Evolutionary conservation across 1,140 invertebrate genomes (phyloP).

Genomic region (Whitmania pigra): DNA sequence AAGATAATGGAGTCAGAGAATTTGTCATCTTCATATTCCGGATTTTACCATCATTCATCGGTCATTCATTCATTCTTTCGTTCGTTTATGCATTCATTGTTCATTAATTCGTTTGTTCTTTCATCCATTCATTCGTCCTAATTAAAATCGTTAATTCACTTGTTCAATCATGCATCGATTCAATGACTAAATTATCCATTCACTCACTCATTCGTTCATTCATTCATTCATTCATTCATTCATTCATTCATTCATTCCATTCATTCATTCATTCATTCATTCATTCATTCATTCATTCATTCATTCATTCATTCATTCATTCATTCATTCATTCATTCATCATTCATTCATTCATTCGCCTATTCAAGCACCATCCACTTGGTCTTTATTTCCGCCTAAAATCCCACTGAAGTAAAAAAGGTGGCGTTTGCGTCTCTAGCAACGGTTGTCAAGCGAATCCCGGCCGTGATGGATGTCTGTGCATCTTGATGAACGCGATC

Average conservation of each 20-base stretch:
- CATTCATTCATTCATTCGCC: not conserved
- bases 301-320: constrained; percentile 4
- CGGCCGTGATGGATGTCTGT: no score
- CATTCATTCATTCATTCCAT: constrained; percentile 9
- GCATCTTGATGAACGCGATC: no score
- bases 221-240: not conserved
- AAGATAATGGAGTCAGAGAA: no score
- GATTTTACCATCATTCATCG: not conserved
- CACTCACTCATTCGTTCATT: no score
- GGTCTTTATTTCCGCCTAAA: not conserved
- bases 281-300: constrained; percentile 4
- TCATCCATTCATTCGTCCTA: constrained; percentile 1
- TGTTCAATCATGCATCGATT: not conserved
- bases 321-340: not conserved
- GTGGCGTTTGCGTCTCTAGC: no score
- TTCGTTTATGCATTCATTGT: no score
- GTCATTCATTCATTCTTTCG: not conserved
- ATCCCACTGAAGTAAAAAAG: no score
- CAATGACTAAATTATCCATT: no score
- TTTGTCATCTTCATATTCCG: no score
- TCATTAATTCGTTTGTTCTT: not conserved
- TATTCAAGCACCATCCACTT: not conserved
- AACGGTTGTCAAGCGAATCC: no score
- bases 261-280: constrained; percentile 4
- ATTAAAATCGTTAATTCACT: no score